Percentiles rank a stretch among this genome's conserved stretches.
These are phyloP conservation scores for Coturnix japonica DNA, from an alignment of 2,113 vertebrate genomes.

Conservation along the genomic window DNA sequence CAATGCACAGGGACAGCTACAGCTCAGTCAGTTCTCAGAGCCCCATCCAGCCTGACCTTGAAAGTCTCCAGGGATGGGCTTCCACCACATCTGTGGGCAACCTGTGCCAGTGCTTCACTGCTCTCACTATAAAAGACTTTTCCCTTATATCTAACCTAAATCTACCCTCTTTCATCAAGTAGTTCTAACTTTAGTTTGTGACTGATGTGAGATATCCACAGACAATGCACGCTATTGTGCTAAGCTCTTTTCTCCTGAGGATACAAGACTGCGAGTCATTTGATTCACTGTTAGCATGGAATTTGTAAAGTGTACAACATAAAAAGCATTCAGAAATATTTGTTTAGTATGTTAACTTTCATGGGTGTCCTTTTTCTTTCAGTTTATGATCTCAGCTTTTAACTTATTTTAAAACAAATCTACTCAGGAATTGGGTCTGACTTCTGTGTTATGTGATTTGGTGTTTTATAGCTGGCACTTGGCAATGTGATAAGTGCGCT, in stretches of 20 bases:
- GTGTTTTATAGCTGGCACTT: conserved; percentile 87
- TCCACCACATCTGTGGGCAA: no score
- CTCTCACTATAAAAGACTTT: no score
- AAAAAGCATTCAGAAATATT: neutral
- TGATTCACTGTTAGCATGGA: neutral
- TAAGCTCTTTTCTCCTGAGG: neutral
- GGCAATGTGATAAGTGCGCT: conserved; percentile 98
- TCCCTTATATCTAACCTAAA: no score
- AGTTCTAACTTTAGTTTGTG: neutral
- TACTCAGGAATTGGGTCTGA: neutral
- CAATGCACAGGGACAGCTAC: no score
- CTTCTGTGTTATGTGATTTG: neutral
- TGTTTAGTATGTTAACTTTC: neutral
- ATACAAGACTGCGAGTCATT: neutral
- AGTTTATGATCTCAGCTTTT: neutral
- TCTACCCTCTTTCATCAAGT: neutral
- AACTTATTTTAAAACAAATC: neutral
- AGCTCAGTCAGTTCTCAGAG: no score
- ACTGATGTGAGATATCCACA: neutral
- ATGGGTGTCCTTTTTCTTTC: neutral
- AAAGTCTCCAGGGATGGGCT: no score
- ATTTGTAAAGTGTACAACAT: neutral
- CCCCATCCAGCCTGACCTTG: no score
- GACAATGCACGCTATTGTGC: neutral
- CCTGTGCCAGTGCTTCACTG: no score